phyloP scores from a whole-genome alignment of 2,888 invertebrate genomes.

The Aleiodes leptofemur region DNA sequence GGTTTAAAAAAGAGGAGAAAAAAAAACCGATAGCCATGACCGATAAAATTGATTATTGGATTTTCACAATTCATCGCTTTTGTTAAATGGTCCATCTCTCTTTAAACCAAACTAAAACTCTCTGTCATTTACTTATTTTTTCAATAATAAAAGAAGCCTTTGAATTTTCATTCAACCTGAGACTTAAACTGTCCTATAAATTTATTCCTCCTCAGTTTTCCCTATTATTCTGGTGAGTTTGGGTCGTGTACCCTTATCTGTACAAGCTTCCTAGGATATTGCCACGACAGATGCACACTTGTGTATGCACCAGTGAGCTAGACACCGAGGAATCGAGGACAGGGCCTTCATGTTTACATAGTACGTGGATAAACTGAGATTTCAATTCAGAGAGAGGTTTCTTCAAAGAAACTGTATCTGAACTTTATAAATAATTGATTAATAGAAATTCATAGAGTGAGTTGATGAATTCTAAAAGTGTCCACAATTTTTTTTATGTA shows the following conservation, averaged over 20 bases:
- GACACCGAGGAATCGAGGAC: constrained; percentile 50
- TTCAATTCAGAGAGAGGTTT: too few species aligned
- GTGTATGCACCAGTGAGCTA: constrained; percentile 29
- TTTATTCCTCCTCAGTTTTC: constrained; percentile 35
- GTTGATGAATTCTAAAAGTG: too few species aligned
- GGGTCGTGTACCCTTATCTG: not conserved
- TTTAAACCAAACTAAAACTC: not conserved
- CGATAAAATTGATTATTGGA: constrained; percentile 17
- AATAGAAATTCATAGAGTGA: too few species aligned
- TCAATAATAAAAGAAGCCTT: too few species aligned
- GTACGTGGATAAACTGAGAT: not conserved
- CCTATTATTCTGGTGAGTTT: constrained; percentile 5
- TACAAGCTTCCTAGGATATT: constrained; percentile 12
- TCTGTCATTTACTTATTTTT: too few species aligned
- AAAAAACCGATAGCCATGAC: not conserved
- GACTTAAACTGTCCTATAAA: constrained; percentile 38
- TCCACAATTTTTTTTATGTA: too few species aligned
- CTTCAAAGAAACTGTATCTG: too few species aligned
- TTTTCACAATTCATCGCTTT: not conserved
- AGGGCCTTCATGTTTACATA: constrained; percentile 38
- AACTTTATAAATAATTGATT: too few species aligned
- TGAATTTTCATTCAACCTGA: constrained; percentile 31
- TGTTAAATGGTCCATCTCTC: constrained; percentile 1
- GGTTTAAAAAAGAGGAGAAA: not conserved
- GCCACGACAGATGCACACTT: constrained; percentile 38